Evolutionary conservation across 2,888 invertebrate species (phyloP), one percentile per base, ranked within the genome.

Genomic region (Pammene aurita): DNA sequence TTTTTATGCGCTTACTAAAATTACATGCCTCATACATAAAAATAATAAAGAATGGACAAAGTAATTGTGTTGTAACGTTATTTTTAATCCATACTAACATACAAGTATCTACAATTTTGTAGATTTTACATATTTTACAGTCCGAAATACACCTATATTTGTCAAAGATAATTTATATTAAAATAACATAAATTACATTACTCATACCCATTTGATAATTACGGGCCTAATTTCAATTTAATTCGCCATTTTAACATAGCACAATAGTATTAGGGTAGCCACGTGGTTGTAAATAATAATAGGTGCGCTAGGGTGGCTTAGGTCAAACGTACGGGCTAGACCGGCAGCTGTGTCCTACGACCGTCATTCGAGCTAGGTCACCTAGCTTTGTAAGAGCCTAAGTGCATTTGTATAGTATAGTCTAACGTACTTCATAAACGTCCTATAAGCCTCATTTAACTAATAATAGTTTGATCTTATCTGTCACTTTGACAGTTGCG

Each of bases 291-390:
- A 46, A 62, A 42, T 50, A 61, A 60, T 60, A 50, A 62, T 62
- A 62, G 50, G 41, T 41, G n/a, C 58, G 44, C 48, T 61, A 16
- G 62, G 62, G 62, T 62, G 41, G 62, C 62, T 62, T 62, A 62
- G 62, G 62, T 52, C 62, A 52, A 62, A 62, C 41, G 62, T 62
- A 62, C 62, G 62, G 16, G 38, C 62, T 62, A 62, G 62, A 50
- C 41, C 50, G 41, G 48, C 62, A 62, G 62, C 62, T 62, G 62
- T 62, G 62, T 62, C 62, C 62, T 62, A 52, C 62, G 62, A 26
- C 50, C 62, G 62, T 52, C 61, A 50, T 62, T 62, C 41, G 50
- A 9, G n/a, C 41, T 38, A 48, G 26, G 10, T 7, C 11, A 16
- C 7, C 11, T 48, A 46, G 16, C 5, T 48, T 14, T 41, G 2